phyloP scores from a whole-genome alignment of 2,797 vertebrate genomes.

The Spinus olivaceus region DNA sequence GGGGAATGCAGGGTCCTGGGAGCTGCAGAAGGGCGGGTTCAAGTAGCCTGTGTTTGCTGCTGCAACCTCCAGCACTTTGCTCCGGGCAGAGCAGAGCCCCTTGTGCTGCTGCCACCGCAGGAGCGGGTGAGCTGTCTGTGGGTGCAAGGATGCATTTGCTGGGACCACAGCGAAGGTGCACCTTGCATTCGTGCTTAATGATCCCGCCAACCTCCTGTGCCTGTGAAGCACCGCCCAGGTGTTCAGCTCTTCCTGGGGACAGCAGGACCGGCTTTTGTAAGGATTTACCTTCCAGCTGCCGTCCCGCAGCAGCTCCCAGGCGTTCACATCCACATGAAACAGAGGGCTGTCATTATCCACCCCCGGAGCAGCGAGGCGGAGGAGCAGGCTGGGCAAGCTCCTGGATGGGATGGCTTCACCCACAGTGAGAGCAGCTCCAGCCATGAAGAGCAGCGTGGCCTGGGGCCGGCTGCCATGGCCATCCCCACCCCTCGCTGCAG shows the following conservation, averaged over 20 bases:
- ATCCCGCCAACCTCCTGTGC: not conserved
- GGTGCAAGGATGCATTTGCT: fast-evolving
- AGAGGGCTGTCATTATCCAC: slow-evolving; percentile 1
- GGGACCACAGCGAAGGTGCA: fast-evolving
- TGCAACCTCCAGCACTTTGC: not conserved
- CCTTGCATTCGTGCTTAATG: fast-evolving
- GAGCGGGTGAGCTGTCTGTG: fast-evolving
- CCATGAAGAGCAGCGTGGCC: fast-evolving
- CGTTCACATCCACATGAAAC: not conserved
- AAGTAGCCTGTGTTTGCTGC: not conserved
- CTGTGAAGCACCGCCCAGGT: not conserved
- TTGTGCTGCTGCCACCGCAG: fast-evolving
- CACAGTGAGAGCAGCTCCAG: not conserved
- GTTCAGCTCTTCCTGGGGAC: not conserved
- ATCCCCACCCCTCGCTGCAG: not conserved
- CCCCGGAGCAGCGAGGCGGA: not conserved
- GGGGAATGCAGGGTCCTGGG: fast-evolving
- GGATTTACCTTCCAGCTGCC: not conserved
- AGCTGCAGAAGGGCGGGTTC: not conserved
- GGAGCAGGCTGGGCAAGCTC: slow-evolving; percentile 18
- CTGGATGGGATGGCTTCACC: not conserved
- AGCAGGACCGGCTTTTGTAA: not conserved
- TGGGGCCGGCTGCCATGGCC: fast-evolving
- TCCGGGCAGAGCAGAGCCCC: not conserved
- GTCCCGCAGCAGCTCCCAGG: not conserved